Conservation (phyloP, 2,113 vertebrate genomes). For the Carettochelys insculpta region DNA sequence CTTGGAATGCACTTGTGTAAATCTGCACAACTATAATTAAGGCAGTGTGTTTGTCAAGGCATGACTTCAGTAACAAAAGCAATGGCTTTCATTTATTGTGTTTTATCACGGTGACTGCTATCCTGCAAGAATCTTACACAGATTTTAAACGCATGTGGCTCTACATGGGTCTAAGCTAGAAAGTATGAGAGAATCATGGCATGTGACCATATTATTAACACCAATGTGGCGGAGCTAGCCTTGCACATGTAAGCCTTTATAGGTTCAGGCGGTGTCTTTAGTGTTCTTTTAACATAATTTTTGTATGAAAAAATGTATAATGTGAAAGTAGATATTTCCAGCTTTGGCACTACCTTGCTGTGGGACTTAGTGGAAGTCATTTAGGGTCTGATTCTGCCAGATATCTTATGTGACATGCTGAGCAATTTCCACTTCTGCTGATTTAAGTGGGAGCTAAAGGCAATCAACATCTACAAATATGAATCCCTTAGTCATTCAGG, state of each 20-base stretch:
- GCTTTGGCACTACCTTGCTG: not conserved
- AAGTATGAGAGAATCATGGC: not conserved
- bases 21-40: not conserved
- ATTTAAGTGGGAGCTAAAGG: not conserved
- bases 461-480: not conserved
- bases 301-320: rapidly evolving
- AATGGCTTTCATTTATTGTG: not conserved
- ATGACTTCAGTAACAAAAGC: not conserved
- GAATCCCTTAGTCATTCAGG: not conserved
- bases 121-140: not conserved
- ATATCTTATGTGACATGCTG: not conserved
- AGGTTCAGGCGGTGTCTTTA: not conserved
- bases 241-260: not conserved
- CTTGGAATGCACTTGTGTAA: not conserved
- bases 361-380: not conserved
- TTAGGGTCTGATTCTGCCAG: not conserved
- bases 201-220: not conserved
- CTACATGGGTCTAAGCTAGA: not conserved
- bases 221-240: not conserved
- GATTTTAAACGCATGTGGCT: not conserved
- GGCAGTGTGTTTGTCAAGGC: conserved; percentile 1
- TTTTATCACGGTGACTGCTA: not conserved
- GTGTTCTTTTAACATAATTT: not conserved
- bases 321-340: not conserved
- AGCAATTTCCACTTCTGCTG: not conserved